These are phyloP conservation scores for Halcyon badia DNA, from an alignment of 2,797 vertebrate species.

Conservation along the genomic window DNA sequence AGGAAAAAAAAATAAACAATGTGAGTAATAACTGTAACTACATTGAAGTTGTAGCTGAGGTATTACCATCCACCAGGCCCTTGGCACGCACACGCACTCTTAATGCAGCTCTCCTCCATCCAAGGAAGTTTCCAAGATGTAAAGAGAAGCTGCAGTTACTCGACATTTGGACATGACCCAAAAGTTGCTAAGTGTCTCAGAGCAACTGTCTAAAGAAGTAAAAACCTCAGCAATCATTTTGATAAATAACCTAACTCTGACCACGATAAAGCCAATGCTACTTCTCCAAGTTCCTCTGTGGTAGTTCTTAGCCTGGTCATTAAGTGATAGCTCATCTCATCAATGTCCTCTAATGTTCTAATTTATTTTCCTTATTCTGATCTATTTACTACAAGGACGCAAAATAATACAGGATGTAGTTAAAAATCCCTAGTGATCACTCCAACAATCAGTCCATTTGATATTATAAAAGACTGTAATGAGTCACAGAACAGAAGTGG, in stretches of 20 bases:
- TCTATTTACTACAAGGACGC: not conserved
- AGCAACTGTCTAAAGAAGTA: not conserved
- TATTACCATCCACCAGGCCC: not conserved
- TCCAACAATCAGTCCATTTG: not conserved
- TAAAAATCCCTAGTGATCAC: not conserved
- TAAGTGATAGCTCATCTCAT: not conserved
- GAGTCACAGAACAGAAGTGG: not conserved
- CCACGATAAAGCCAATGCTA: not conserved
- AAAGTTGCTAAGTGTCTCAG: not conserved
- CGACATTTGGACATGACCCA: not conserved
- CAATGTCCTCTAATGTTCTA: not conserved
- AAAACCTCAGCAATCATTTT: conserved; percentile 6
- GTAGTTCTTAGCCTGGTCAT: not conserved
- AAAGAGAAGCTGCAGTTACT: not conserved
- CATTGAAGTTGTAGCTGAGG: not conserved
- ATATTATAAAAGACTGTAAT: not conserved
- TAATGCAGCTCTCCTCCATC: not conserved
- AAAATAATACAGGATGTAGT: not conserved
- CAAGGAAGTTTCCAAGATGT: not conserved
- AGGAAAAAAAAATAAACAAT: not conserved
- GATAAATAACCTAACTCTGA: not conserved
- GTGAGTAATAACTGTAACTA: not conserved
- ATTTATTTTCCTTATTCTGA: not conserved
- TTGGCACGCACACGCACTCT: rapidly evolving
- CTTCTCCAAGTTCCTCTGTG: not conserved